Evolutionary conservation across 2,888 invertebrate species (phyloP).

Genomic region (Ennomos erosarius): DNA sequence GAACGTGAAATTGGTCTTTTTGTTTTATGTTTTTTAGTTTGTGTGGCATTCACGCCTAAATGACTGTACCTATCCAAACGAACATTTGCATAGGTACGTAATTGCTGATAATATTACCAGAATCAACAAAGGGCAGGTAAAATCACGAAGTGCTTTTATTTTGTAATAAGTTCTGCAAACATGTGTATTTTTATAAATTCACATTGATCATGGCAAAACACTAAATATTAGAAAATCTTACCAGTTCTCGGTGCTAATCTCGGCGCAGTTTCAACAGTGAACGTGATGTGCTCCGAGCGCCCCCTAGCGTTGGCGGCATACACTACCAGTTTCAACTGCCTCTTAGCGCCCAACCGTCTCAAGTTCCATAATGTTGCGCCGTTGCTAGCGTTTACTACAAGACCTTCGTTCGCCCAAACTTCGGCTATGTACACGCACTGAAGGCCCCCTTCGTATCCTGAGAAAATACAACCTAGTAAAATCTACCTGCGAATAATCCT

Average conservation of each 20-base stretch:
- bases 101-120: too few relatives aligned
- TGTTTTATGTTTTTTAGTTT: too few relatives aligned
- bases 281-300: conserved; percentile 88
- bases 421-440: conserved; percentile 90
- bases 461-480: background rate
- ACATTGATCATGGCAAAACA: background rate
- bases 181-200: too few relatives aligned
- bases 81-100: too few relatives aligned
- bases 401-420: conserved; percentile 86
- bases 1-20: too few relatives aligned
- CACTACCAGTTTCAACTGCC: conserved; percentile 90
- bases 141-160: too few relatives aligned
- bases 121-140: too few relatives aligned
- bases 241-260: conserved; percentile 72
- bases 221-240: conserved; percentile 37
- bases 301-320: conserved; percentile 95
- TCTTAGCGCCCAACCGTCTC: conserved; percentile 91
- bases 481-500: background rate
- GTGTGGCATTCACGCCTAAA: too few relatives aligned
- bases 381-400: conserved; percentile 89
- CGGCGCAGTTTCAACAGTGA: conserved; percentile 72
- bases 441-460: conserved; percentile 92
- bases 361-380: conserved; percentile 91
- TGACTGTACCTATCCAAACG: too few relatives aligned
- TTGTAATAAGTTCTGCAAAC: too few relatives aligned